A percentile compares a stretch with the other conserved stretches of the same genome.
Conservation (phyloP, 1,140 invertebrate species). For the Zelostemma sp. region DNA sequence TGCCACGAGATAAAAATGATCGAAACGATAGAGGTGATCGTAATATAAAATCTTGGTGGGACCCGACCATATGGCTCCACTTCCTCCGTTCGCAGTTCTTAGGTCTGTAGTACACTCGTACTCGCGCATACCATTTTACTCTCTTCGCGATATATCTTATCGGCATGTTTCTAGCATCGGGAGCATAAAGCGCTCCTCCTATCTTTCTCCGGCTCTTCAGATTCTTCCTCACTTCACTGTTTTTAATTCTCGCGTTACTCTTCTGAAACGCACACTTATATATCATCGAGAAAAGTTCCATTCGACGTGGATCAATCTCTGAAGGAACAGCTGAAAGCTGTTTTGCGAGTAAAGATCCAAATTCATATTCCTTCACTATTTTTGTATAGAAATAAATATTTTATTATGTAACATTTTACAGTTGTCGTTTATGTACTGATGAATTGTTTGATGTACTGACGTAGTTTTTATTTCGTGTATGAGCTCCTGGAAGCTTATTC, state of each 20-base stretch:
- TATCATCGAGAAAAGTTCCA: neutral
- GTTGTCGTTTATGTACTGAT: too few relatives aligned
- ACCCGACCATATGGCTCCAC: constrained; percentile 46
- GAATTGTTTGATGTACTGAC: too few relatives aligned
- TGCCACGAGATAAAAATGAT: constrained; percentile 51
- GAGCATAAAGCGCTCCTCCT: constrained; percentile 34
- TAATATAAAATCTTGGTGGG: constrained; percentile 57
- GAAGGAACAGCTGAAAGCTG: neutral
- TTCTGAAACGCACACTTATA: constrained; percentile 5
- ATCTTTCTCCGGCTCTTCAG: constrained; percentile 14
- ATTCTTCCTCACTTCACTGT: neutral
- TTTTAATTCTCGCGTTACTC: constrained; percentile 10
- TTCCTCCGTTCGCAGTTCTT: constrained; percentile 37
- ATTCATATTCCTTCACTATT: too few relatives aligned
- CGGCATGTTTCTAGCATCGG: constrained; percentile 35
- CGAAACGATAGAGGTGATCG: constrained; percentile 49
- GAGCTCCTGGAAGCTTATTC: too few relatives aligned
- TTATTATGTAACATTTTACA: too few relatives aligned
- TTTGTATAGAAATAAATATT: too few relatives aligned
- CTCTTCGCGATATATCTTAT: constrained; percentile 48
- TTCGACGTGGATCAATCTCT: neutral
- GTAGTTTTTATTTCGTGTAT: too few relatives aligned
- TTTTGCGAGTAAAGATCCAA: too few relatives aligned
- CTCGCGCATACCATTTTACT: constrained; percentile 40
- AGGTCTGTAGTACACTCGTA: constrained; percentile 31